Evolutionary conservation across 2,888 invertebrate genomes (phyloP), one percentile per base, ranked within the genome.

Genomic region (Ophion ellenae): DNA sequence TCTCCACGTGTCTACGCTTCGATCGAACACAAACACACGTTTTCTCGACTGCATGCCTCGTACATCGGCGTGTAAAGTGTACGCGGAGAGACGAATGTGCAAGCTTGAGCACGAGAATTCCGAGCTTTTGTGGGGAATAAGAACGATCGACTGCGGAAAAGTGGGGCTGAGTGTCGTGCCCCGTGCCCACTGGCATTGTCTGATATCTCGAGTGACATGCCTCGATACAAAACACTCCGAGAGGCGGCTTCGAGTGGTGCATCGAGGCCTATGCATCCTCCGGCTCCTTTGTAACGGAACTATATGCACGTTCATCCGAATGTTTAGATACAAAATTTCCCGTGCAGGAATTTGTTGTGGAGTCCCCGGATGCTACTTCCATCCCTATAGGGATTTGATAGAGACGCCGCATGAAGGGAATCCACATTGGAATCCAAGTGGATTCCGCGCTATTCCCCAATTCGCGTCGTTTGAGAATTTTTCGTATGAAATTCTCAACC

Each of bases 151-250:
- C 4, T 14, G 76, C 14, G 61, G 75, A 45, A 67, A 74, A 53
- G 69, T 64, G 59, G 57, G n/a, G 20, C 24, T 11, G 14, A n/a
- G 36, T 47, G 63, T 28, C 24, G 73, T 59, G 59, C 57, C 17
- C 7, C 61, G 11, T 77, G 28, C 24, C 32, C 40, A 32, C 17
- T 53, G 67, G 69, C 74, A 83, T 83, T 83, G 83, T 86, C 80
- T 74, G 32, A 69, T 28, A 59, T 81, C 69, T 74, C 73, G 81
- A 83, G 83, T 81, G 83, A 83, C 83, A 86, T 78, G 73, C 64
- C 80, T 74, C 86, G 83, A 83, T 73, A 83, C 77, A 61, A 61
- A 81, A 83, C 66, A 77, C 74, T 77, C 69, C 24, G 69, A 10
- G 67, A 11, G 45, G 80, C n/a, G 32, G 69, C 45, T 80, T 73